A percentile compares a stretch with the other conserved stretches of the same genome.
phyloP scores from a whole-genome alignment of 1,140 invertebrate genomes.

The Lerema accius region DNA sequence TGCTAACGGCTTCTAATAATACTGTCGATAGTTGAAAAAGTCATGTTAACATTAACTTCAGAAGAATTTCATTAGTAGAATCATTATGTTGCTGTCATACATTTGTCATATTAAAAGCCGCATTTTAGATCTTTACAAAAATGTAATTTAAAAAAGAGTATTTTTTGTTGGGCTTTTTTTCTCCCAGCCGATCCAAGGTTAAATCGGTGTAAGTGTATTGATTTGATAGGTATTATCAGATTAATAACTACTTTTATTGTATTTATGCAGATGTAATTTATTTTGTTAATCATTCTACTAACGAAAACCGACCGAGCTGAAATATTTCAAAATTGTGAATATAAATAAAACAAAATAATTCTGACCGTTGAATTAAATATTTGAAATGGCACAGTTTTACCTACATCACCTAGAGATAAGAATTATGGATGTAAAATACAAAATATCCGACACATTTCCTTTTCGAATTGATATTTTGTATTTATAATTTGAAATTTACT shows the following conservation, averaged over 20 bases:
- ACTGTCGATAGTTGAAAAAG: background rate
- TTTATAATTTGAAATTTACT: slow-evolving; percentile 8
- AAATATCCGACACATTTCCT: slow-evolving; percentile 13
- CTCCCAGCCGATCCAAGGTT: too few species aligned
- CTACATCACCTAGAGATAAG: slow-evolving; percentile 1
- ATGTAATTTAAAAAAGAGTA: too few species aligned
- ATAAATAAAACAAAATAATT: background rate
- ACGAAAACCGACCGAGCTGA: background rate
- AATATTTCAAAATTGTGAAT: background rate
- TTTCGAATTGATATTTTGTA: slow-evolving; percentile 1
- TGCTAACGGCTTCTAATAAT: slow-evolving; percentile 1
- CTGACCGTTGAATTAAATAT: slow-evolving; percentile 8
- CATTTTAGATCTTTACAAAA: too few species aligned
- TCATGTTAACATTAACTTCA: too few species aligned
- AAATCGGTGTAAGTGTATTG: too few species aligned
- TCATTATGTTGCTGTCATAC: too few species aligned
- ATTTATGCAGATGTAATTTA: too few species aligned
- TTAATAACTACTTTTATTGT: too few species aligned
- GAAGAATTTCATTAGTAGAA: too few species aligned
- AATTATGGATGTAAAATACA: slow-evolving; percentile 18
- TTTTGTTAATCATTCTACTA: background rate
- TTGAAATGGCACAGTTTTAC: slow-evolving; percentile 30
- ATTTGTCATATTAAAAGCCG: too few species aligned
- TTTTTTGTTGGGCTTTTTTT: too few species aligned
- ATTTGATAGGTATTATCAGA: too few species aligned